Base-by-base conservation (phyloP, 2,113 vertebrate species). In the Mesembrinibis cayennensis region DNA sequence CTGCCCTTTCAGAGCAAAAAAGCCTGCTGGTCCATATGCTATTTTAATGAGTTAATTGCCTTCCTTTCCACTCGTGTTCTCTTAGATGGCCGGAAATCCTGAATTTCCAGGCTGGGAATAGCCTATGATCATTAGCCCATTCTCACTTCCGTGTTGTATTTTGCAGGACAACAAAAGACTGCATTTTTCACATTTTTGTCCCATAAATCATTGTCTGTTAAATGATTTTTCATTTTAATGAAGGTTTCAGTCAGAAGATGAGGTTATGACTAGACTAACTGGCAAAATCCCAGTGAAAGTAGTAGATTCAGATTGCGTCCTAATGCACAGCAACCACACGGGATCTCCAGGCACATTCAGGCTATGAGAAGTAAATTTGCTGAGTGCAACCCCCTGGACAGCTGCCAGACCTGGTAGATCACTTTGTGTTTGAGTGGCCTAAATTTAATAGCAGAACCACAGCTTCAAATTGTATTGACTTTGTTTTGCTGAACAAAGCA, bases 181-280 rank as follows among this genome's bases (percentile, higher is more conserved):
- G 9, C 36, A 47, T 47, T 45, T 85, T 95, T 80, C 34, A 53
- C 53, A 47, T 86, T 77, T 92, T 88, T 80, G 23, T 74, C 49
- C 17, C 17, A 56, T 80, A 87, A 87, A 85, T 93, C 7, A 59
- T 47, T 52, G 21, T 44, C 74, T 63, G 44, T 76, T 87, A 66
- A 94, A 66, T 8, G 20, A 58, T 94, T 96, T 94, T 70, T 90
- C 42, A 74, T 90, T 94, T 86, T 92, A 81, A 90, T 62, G 62
- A 92, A 82, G 11, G 47, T 61, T 82, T 80, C 74, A 86, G 38
- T 88, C 70, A 82, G 70, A 92, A 90, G 58, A 78, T 94, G 96
- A 92, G 45, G 63, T 83, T 94, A 70, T 0, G 16, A 90, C 95
- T 88, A 90, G 79, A 92, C 92, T 87, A 79, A 47, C 56, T 89